Conservation (phyloP, 2,797 vertebrate genomes). For the Syngnathus rostellatus region DNA sequence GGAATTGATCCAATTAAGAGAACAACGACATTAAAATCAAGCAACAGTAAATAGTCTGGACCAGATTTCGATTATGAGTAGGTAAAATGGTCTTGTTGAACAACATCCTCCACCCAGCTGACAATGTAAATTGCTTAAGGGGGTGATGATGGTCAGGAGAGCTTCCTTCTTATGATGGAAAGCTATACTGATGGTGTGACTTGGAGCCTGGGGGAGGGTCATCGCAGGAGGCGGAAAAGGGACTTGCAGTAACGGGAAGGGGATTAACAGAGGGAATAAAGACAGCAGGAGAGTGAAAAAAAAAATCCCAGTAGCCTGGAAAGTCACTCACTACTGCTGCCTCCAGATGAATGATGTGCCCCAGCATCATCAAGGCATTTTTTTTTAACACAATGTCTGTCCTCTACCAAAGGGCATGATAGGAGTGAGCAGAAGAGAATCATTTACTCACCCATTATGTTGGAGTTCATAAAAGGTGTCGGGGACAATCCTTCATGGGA, state of each 20-base stretch:
- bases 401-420: slow-evolving; percentile 65
- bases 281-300: slow-evolving; percentile 27
- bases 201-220: slow-evolving; percentile 66
- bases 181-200: slow-evolving; percentile 71
- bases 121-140: slow-evolving; percentile 40
- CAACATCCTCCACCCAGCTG: slow-evolving; percentile 16
- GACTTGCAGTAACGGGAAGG: slow-evolving; percentile 30
- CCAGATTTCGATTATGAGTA: neutral
- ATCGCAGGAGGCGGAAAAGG: slow-evolving; percentile 48
- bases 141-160: slow-evolving; percentile 51
- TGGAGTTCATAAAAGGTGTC: slow-evolving; percentile 97
- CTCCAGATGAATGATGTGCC: slow-evolving; percentile 58
- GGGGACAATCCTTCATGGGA: slow-evolving; percentile 96
- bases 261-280: slow-evolving; percentile 36
- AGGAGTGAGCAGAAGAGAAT: slow-evolving; percentile 67
- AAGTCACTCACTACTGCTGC: slow-evolving; percentile 34
- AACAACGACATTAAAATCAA: neutral
- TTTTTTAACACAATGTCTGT: slow-evolving; percentile 50
- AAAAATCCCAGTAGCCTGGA: slow-evolving; percentile 29
- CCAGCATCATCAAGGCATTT: slow-evolving; percentile 51
- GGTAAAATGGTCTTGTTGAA: slow-evolving; percentile 42
- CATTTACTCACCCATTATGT: slow-evolving; percentile 97
- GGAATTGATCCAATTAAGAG: slow-evolving; percentile 1
- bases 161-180: slow-evolving; percentile 64
- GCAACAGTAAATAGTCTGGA: neutral